Percentiles rank a stretch among this genome's conserved stretches.
phyloP scores from a whole-genome alignment of 2,797 vertebrate genomes.

The Enteromius mattozi region DNA sequence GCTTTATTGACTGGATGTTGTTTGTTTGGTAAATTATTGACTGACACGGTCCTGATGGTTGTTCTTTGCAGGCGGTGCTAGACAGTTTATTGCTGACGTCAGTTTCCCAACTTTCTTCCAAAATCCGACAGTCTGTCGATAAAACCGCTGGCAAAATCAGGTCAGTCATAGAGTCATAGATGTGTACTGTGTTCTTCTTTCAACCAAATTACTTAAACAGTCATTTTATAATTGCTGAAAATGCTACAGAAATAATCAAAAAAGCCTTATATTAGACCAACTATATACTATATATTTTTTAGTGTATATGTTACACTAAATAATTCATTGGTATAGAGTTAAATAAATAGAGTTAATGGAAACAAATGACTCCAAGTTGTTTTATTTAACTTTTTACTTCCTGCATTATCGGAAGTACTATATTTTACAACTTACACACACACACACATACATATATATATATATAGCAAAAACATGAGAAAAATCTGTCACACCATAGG shows the following conservation, averaged over 20 bases:
- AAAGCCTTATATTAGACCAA: background rate
- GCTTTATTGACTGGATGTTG: constrained; percentile 11
- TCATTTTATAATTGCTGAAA: background rate
- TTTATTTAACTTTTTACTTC: background rate
- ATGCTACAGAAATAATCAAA: background rate
- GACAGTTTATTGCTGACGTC: constrained; percentile 95
- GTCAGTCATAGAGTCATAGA: constrained; percentile 68
- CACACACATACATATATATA: background rate
- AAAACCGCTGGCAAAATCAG: constrained; percentile 98
- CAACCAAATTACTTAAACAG: constrained; percentile 1
- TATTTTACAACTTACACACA: background rate
- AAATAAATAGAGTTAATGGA: background rate
- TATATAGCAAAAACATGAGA: no score
- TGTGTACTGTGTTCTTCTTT: background rate
- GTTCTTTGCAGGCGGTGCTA: constrained; percentile 86
- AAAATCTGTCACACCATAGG: no score
- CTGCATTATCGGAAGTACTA: background rate
- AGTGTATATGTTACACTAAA: background rate
- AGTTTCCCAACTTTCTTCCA: constrained; percentile 94
- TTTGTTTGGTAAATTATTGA: constrained; percentile 13
- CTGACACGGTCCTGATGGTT: background rate
- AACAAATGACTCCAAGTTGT: background rate
- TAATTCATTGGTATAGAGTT: background rate
- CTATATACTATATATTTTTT: background rate
- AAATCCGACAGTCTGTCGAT: constrained; percentile 94